Conservation (phyloP, 2,113 vertebrate genomes). For the Dinomys branickii region DNA sequence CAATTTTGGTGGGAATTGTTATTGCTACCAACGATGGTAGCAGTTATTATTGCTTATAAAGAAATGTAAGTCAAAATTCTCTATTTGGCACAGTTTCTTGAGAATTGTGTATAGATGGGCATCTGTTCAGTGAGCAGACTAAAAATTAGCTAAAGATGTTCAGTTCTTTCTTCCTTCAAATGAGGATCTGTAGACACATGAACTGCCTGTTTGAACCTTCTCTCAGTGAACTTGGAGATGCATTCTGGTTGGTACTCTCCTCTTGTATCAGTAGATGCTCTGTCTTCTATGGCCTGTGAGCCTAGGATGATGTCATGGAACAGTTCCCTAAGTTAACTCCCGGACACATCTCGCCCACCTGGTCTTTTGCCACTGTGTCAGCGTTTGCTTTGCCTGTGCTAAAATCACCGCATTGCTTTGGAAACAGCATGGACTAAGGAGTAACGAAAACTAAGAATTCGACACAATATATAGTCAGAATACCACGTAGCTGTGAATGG, state of each 20-base stretch:
- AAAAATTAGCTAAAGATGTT: neutral
- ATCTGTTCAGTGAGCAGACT: constrained; percentile 5
- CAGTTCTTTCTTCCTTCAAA: neutral
- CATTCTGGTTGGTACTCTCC: neutral
- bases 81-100: neutral
- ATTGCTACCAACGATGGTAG: neutral
- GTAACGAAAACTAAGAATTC: neutral
- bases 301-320: neutral
- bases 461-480: neutral
- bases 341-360: neutral
- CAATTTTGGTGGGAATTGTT: neutral
- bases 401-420: neutral
- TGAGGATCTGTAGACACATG: neutral
- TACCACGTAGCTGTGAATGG: neutral
- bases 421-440: neutral
- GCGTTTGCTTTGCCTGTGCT: neutral
- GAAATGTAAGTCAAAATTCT: neutral
- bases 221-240: neutral
- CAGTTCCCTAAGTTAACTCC: neutral
- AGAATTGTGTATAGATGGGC: neutral
- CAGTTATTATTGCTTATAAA: constrained; percentile 5
- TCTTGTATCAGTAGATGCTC: neutral
- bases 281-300: neutral
- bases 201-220: neutral
- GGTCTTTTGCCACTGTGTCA: neutral